phyloP scores from a whole-genome alignment of 1,140 invertebrate genomes.

The Saccostrea glomerata region DNA sequence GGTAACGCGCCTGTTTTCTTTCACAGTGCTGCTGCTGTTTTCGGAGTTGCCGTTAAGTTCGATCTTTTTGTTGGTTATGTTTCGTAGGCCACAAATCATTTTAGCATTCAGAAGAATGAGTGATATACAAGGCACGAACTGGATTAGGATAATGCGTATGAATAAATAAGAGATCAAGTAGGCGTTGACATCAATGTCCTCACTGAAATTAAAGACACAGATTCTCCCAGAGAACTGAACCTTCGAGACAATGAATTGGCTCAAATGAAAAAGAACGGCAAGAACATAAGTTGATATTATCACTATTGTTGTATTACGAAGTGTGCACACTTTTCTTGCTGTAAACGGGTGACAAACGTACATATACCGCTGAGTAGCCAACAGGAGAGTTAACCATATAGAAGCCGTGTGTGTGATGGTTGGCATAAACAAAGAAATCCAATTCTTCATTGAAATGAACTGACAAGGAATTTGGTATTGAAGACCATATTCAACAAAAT shows the following conservation, averaged over 20 bases:
- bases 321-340: slow-evolving; percentile 48
- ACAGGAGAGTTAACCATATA: slow-evolving; percentile 55
- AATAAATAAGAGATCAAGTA: slow-evolving; percentile 50
- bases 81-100: slow-evolving; percentile 52
- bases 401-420: slow-evolving; percentile 58
- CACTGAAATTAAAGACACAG: slow-evolving; percentile 29
- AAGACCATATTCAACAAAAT: slow-evolving; percentile 50
- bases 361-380: slow-evolving; percentile 52
- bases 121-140: slow-evolving; percentile 59
- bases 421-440: slow-evolving; percentile 55
- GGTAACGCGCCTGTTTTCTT: slow-evolving; percentile 56
- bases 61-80: slow-evolving; percentile 53
- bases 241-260: slow-evolving; percentile 49
- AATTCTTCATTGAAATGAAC: slow-evolving; percentile 40
- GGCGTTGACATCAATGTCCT: slow-evolving; percentile 34
- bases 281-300: slow-evolving; percentile 51
- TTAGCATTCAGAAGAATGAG: slow-evolving; percentile 55
- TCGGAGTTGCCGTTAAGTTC: slow-evolving; percentile 51
- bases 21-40: slow-evolving; percentile 45
- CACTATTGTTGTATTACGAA: slow-evolving; percentile 51
- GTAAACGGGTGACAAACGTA: slow-evolving; percentile 55
- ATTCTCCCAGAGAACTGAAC: neutral
- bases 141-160: slow-evolving; percentile 55
- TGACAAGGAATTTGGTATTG: slow-evolving; percentile 36
- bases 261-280: slow-evolving; percentile 50